phyloP scores from a whole-genome alignment of 1,140 invertebrate species.

The Drosophila suzukii region DNA sequence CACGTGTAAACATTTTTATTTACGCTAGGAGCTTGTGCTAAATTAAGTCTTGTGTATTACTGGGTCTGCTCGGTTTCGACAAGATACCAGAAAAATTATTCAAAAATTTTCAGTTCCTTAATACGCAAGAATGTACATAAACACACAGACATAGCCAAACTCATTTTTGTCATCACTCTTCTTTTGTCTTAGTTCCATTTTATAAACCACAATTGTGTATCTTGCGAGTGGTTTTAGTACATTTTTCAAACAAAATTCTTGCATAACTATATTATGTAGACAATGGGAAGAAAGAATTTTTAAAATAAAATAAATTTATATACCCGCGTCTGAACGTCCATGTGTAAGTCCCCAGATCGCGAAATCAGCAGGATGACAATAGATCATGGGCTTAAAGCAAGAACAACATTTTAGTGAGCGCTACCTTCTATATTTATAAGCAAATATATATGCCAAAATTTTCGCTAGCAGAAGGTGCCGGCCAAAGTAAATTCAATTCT shows the following conservation, averaged over 20 bases:
- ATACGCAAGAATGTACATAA: conserved; percentile 35
- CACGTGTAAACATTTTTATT: conserved; percentile 67
- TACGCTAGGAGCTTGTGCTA: conserved; percentile 72
- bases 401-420: conserved; percentile 35
- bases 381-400: conserved; percentile 44
- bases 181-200: conserved; percentile 43
- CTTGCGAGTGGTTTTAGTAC: conserved; percentile 41
- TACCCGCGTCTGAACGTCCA: conserved; percentile 13
- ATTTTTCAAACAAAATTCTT: conserved; percentile 37
- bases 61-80: conserved; percentile 57
- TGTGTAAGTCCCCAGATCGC: conserved; percentile 43
- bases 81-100: conserved; percentile 57
- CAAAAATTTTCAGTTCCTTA: conserved; percentile 60
- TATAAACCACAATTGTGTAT: conserved; percentile 46
- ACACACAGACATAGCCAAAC: conserved; percentile 17
- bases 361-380: conserved; percentile 38
- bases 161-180: conserved; percentile 42
- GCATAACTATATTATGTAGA: conserved; percentile 48
- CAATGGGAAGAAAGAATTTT: conserved; percentile 33
- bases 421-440: conserved; percentile 44
- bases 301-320: conserved; percentile 25
- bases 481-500: conserved; percentile 60
- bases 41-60: conserved; percentile 78
- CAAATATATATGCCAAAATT: conserved; percentile 21
- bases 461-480: conserved; percentile 22